phyloP scores from a whole-genome alignment of 2,797 vertebrate genomes.

The Champsocephalus esox region DNA sequence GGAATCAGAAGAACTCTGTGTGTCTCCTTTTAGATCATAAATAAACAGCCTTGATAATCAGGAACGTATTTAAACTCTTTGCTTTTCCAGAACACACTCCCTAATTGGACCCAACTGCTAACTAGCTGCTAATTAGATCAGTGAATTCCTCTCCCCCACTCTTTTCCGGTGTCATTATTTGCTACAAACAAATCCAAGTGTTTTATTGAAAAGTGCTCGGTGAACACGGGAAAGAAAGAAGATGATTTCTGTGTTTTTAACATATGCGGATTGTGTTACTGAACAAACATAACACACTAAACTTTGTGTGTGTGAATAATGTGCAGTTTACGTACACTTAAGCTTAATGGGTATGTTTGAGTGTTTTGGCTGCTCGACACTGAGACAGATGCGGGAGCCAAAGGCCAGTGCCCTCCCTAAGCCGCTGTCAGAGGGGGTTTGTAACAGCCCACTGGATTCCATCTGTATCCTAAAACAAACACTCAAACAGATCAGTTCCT shows the following conservation, averaged over 20 bases:
- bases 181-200: constrained; percentile 54
- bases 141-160: constrained; percentile 69
- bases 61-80: constrained; percentile 58
- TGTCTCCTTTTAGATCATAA: constrained; percentile 51
- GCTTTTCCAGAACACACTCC: constrained; percentile 50
- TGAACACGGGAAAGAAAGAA: neutral
- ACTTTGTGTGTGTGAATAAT: neutral
- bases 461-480: constrained; percentile 65
- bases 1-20: constrained; percentile 40
- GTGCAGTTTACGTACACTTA: constrained; percentile 19
- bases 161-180: constrained; percentile 64
- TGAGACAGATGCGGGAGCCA: constrained; percentile 77
- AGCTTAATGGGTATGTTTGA: constrained; percentile 52
- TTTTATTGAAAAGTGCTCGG: constrained; percentile 34
- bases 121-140: constrained; percentile 83
- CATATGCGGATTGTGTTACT: constrained; percentile 17
- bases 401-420: constrained; percentile 81
- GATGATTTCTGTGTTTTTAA: constrained; percentile 7
- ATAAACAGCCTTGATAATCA: constrained; percentile 66
- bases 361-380: constrained; percentile 69
- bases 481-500: constrained; percentile 14
- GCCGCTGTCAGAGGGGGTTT: constrained; percentile 80
- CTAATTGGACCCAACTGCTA: constrained; percentile 81
- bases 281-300: neutral
- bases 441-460: constrained; percentile 79